Evolutionary conservation across 92 coral and sea anemone genomes (phyloP), one percentile per base, ranked within the genome.

Genomic region (Porites evermanni): DNA sequence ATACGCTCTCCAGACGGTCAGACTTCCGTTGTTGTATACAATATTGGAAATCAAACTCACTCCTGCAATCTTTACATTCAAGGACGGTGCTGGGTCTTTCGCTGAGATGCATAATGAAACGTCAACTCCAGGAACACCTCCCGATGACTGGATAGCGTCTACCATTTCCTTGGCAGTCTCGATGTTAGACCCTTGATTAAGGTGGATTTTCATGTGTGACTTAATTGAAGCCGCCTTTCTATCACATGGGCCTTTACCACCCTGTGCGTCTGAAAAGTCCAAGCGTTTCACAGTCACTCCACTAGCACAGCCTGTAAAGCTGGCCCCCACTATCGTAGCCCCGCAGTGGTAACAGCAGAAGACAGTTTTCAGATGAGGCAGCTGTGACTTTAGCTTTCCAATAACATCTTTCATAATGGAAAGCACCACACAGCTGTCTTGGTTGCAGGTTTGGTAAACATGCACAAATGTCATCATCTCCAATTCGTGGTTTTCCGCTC

Each of bases 191-290:
- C 96, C 96, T 79, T 93, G 77, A 78, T 93, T 90, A 53, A 89
- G 84, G 78, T 81, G 73, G 64, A 82, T 86, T 81, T 85, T 84
- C 77, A 88, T 29, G 82, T 85, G 88, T 44, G 90, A 80, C 64
- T 92, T 92, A 60, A 88, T 75, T 60, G 92, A 66, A 7, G 94
- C 90, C 26, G 90, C 88, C 85, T 88, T 91, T 77, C 89, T 83
- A 53, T 91, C 91, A 61, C 91, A 91, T 12, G 91, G 79, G 20
- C 92, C 92, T 91, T 91, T 91, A 44, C 94, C 95, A n/a, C 94
- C 90, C 82, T 91, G 94, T 24, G 92, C 92, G 78, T 91, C 92
- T 51, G 91, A 84, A 64, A 89, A 91, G 88, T 92, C 92, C 80
- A 89, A 1, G 61, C 95, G 90, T 63, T 83, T 77, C 67, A 92